Evolutionary conservation across 2,113 vertebrate genomes (phyloP).

Genomic region (pig (Sus scrofa)): DNA sequence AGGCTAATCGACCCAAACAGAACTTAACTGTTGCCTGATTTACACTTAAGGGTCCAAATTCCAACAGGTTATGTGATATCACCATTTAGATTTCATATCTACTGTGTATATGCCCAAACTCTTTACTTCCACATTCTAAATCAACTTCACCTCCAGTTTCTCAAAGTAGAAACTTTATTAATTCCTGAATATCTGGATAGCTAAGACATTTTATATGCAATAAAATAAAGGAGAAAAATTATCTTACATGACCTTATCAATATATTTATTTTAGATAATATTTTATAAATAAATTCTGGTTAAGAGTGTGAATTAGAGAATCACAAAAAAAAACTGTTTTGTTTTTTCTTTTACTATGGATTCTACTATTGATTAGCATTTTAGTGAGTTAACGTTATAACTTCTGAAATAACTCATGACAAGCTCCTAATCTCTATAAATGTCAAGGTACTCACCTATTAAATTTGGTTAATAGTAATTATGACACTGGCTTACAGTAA

Average conservation of each 20-base stretch:
- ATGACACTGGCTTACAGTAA: background rate
- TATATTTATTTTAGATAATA: background rate
- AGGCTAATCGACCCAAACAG: background rate
- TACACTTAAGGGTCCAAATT: background rate
- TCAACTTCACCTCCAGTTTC: background rate
- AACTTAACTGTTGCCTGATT: background rate
- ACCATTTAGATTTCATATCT: background rate
- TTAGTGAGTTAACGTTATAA: slow-evolving; percentile 19
- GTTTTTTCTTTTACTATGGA: background rate
- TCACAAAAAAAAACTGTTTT: slow-evolving; percentile 38
- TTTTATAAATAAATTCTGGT: background rate
- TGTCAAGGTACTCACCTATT: slow-evolving; percentile 35
- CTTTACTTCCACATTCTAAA: slow-evolving; percentile 11
- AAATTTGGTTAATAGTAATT: slow-evolving; percentile 13
- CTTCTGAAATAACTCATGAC: slow-evolving; percentile 51
- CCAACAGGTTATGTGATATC: background rate
- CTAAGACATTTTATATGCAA: background rate
- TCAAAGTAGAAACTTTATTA: background rate
- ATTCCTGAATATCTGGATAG: background rate
- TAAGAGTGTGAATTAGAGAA: background rate
- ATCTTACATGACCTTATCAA: background rate
- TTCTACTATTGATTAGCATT: background rate
- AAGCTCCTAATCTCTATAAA: slow-evolving; percentile 51
- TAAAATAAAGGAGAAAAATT: background rate
- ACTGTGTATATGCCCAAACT: background rate